These are phyloP conservation scores for Eumeta japonica DNA, from an alignment of 1,140 invertebrate species.

Conservation along the genomic window DNA sequence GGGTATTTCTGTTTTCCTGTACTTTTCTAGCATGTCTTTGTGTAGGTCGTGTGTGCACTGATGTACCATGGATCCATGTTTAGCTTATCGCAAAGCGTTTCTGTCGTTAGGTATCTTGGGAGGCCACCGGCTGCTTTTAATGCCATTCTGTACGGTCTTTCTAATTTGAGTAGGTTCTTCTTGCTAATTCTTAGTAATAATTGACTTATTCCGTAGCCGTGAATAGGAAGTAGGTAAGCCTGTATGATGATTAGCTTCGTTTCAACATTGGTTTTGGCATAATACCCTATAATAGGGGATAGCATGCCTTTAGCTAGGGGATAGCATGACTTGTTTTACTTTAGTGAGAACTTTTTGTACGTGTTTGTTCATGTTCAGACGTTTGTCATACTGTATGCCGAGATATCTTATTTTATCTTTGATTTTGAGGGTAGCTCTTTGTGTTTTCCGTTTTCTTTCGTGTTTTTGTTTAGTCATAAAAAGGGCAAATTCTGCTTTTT, in stretches of 20 bases:
- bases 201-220: constrained; percentile 3
- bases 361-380: constrained; percentile 7
- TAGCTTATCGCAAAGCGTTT: no score
- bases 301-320: no score
- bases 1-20: no score
- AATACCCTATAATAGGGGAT: constrained; percentile 7
- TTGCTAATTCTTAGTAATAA: not conserved
- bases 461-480: constrained; percentile 5
- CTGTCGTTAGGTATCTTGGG: no score
- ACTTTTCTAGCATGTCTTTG: no score
- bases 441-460: constrained; percentile 3
- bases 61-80: no score
- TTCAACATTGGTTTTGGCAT: constrained; percentile 4
- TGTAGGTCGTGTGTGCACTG: no score
- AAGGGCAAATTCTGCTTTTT: constrained; percentile 7
- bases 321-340: constrained; percentile 7
- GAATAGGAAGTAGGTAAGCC: constrained; percentile 7
- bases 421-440: constrained; percentile 2
- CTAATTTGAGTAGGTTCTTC: not conserved
- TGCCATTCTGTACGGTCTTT: no score
- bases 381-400: constrained; percentile 5
- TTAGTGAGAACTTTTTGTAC: constrained; percentile 5
- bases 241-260: constrained; percentile 4
- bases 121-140: no score
- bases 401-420: no score